phyloP scores from a whole-genome alignment of 2,113 vertebrate species.

The Hypomesus transpacificus region DNA sequence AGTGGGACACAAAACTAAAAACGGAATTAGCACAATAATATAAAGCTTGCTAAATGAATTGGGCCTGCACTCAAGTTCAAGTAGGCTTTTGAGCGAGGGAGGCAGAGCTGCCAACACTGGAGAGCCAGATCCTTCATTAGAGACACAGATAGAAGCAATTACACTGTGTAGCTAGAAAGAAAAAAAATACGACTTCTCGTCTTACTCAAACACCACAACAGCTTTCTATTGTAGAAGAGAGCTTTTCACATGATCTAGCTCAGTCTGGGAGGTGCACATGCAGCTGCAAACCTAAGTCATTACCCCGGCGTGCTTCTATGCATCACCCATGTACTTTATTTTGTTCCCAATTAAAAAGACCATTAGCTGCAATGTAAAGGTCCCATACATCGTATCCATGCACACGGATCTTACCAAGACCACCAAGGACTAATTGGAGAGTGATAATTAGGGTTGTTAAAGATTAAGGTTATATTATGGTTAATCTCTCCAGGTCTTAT shows the following conservation, averaged over 20 bases:
- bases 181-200: too few species aligned
- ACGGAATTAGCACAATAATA: constrained; percentile 14
- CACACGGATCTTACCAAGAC: constrained; percentile 7
- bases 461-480: constrained; percentile 24
- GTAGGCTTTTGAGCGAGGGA: background rate
- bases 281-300: too few species aligned
- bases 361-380: constrained; percentile 6
- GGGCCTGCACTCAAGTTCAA: constrained; percentile 1
- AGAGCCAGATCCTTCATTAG: background rate
- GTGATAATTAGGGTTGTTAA: constrained; percentile 35
- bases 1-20: background rate
- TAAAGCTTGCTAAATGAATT: constrained; percentile 26
- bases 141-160: background rate
- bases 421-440: constrained; percentile 13
- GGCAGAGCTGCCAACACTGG: background rate
- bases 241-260: too few species aligned
- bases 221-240: too few species aligned
- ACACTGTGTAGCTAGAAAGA: background rate
- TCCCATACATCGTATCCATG: constrained; percentile 8
- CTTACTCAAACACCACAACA: too few species aligned
- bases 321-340: background rate
- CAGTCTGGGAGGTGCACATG: too few species aligned
- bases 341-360: constrained; percentile 7
- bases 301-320: too few species aligned
- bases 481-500: constrained; percentile 22